Base-by-base conservation (phyloP, 2,888 invertebrate species). In the Sussaba pulchella region DNA sequence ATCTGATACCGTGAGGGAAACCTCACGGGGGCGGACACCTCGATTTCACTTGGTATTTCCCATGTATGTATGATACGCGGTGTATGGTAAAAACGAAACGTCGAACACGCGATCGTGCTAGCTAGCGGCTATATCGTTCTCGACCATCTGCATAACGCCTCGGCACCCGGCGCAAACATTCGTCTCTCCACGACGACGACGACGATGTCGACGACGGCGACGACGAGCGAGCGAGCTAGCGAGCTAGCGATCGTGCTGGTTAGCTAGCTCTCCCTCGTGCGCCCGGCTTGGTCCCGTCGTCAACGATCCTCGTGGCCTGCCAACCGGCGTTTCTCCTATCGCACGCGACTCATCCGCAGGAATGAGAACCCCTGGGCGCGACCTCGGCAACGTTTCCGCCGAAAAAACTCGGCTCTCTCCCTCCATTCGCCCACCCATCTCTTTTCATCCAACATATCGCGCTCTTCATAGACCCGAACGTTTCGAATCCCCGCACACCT, bases 311-410 rank as follows among this genome's bases (percentile, higher is more conserved):
- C 50, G 52, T 69, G 64, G 69, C 69, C 81, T 72, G 76, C 63
- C 57, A 67, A 74, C 75, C 70, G 64, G 73, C 66, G 61, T 74
- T 74, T 70, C 74, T 64, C 74, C 73, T 78, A 81, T 70, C 73
- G 59, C 81, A 61, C 54, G 72, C 31, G 57, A 57, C 69, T 57
- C 64, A 14, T 57, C 3, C 52, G 63, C 45, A 64, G 57, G 50
- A 67, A 45, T 85, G 85, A 85, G 85, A 85, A 84, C 85, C 85
- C 67, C 85, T 83, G 75, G 61, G 73, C 77, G 83, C 86, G 89
- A 87, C 88, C 90, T 89, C 88, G 88, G 87, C 87, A 89, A 86
- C 83, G 84, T 87, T 90, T 90, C 89, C 88, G 87, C 85, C 86
- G 86, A 87, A 87, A 87, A 86, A 85, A 83, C 82, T 74, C 43